A percentile compares a stretch with the other conserved stretches of the same genome.
Conservation (phyloP, 2,113 vertebrate species). For the Corvus cornix region DNA sequence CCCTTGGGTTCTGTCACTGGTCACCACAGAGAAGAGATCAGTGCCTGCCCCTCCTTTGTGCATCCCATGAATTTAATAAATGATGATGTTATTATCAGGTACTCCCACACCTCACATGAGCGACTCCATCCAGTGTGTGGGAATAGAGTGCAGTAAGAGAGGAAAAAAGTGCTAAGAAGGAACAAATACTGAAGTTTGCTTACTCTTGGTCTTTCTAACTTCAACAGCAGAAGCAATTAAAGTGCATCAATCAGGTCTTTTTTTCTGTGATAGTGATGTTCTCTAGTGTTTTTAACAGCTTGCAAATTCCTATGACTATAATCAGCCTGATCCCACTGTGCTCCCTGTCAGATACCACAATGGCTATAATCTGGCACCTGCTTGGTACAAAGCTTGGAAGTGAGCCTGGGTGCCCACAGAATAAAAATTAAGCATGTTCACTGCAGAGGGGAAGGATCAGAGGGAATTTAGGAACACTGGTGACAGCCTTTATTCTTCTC, state of each 20-base stretch:
- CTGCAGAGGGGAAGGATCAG: constrained; percentile 35
- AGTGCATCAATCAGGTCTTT: not conserved
- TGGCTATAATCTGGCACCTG: constrained; percentile 70
- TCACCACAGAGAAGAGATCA: not conserved
- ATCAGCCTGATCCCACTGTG: constrained; percentile 62
- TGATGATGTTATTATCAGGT: not conserved
- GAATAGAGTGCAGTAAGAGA: not conserved
- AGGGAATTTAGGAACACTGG: constrained; percentile 27
- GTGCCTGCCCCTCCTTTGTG: not conserved
- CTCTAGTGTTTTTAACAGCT: constrained; percentile 49
- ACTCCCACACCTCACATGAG: not conserved
- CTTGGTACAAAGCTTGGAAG: constrained; percentile 59
- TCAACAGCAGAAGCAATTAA: constrained; percentile 11
- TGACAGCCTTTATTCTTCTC: constrained; percentile 51
- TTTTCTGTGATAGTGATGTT: not conserved
- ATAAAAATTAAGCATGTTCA: constrained; percentile 29
- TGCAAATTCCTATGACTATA: constrained; percentile 63
- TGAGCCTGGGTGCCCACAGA: constrained; percentile 52
- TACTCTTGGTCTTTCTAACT: constrained; percentile 2
- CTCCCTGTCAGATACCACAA: constrained; percentile 62
- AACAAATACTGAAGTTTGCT: not conserved
- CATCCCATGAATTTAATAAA: not conserved
- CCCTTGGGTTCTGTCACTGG: not conserved
- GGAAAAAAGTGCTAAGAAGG: not conserved
- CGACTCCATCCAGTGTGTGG: not conserved